Evolutionary conservation across 2,888 invertebrate genomes (phyloP), one percentile per base, ranked within the genome.

Genomic region (Pyralis farinalis): DNA sequence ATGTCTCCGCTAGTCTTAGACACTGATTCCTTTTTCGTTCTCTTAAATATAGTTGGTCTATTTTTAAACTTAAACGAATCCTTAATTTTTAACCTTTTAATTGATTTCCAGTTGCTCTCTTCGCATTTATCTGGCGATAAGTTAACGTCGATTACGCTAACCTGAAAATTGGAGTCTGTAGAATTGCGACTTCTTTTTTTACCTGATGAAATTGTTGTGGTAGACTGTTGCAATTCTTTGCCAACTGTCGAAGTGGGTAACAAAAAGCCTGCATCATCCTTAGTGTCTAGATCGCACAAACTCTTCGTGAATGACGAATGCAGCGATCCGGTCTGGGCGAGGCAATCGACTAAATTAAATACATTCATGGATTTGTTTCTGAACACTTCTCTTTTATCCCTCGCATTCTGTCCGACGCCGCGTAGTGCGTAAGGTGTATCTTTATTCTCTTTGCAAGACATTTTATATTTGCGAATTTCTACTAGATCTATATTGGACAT

Each of bases 61-160:
- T 81, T 89, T 55, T 90, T 90, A 52, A 90, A 89, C 51, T 88
- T 86, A 56, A 90, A 90, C 0, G 90, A 90, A 55, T 90, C 89
- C 53, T 89, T 90, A 43, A 90, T 88, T 66, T 90, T 90, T 34
- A 90, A 59, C 49, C 87, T 73, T 62, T 90, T 90, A 16, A 90
- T 89, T 1, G 90, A 87, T 55, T 88, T 90, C 89, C 89, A 89
- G 52, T 86, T 74, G 39, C 82, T 84, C 21, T 89, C 88, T 55
- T 88, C 89, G 25, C 79, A 71, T 63, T 88, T 88, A 44, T 87
- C 87, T 1, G 84, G 83, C 4, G 84, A 86, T 25, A 72, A 57
- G 54, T 81, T 79, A 6, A 73, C 72, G 48, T 84, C 82, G 16
- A 82, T 60, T n/a, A 67, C 53, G 51, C 80, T 84, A 7, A 87